Conservation (phyloP, 1,140 invertebrate species). For the Yoshiicerus persimilis region DNA sequence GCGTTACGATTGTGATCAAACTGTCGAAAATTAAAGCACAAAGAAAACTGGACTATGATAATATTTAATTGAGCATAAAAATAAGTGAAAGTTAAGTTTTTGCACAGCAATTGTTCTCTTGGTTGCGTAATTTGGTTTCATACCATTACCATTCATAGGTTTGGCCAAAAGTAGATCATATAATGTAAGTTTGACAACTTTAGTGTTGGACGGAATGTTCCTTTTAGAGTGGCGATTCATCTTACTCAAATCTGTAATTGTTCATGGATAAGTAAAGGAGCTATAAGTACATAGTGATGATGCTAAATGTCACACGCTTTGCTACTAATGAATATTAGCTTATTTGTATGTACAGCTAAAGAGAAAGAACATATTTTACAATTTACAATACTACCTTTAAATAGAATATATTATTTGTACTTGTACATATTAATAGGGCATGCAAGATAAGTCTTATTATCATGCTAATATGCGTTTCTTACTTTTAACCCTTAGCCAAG, state of each 20-base stretch:
- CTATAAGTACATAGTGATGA: neutral
- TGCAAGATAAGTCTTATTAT: neutral
- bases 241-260: conserved; percentile 30
- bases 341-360: neutral
- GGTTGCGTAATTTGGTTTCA: neutral
- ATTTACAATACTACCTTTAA: no score
- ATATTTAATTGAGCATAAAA: neutral
- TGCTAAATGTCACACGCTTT: neutral
- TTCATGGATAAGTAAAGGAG: neutral
- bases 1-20: neutral
- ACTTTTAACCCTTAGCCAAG: conserved; percentile 96
- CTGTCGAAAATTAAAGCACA: neutral
- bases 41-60: neutral
- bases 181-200: conserved; percentile 47
- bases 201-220: conserved; percentile 21
- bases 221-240: conserved; percentile 15
- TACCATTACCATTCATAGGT: conserved; percentile 41
- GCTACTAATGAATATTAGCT: neutral
- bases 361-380: neutral
- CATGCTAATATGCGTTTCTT: conserved; percentile 56
- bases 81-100: neutral
- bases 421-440: neutral
- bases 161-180: conserved; percentile 45
- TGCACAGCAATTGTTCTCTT: neutral
- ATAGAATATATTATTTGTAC: no score